Base-by-base conservation (phyloP, 1,140 invertebrate species). In the Trichoplusia ni region DNA sequence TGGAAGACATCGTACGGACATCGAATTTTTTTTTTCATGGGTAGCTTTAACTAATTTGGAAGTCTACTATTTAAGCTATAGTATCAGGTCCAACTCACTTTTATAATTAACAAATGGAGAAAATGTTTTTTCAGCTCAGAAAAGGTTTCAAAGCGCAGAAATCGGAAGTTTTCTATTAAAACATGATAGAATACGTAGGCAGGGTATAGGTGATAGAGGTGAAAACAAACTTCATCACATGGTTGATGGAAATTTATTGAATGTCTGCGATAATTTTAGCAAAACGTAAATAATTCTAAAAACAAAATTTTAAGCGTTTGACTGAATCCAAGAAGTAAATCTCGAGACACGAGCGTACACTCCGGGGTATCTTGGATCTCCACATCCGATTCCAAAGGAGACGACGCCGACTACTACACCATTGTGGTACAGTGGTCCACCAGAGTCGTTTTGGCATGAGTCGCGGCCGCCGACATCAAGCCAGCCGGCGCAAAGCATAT, bases 351-450 rank as follows among this genome's bases (percentile, higher is more conserved):
- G 72, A 0, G 92, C 90, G 67, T 93, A 93, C n/a, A 93, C 86
- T 1, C 92, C 91, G 1, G 92, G 92, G 60, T 79, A 92, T 1
- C 67, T 61, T 1, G 82, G 63, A 2, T 79, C 67, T 2, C 86
- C 93, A 62, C 93, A 94, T 5, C 91, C 81, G 2, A 91, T 77
- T 2, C 91, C 88, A 91, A 91, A 94, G 0, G 92, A 93, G 1
- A 91, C 90, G 7, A 94, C 79, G 16, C 93, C 93, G 6, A 87
- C 79, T 35, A 84, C 64, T 13, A 90, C 83, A 8, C 77, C 77
- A 18, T 86, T 77, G 53, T 92, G 92, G 6, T 92, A 79, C 6
- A 94, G 67, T 4, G 93, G 93, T 4, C 93, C 93, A 2, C 93
- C 93, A 0, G 91, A 92, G 74, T 94, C 93, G 23, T 92, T 92